Conservation (phyloP, 2,113 vertebrate genomes). For the Ochotona curzoniae region DNA sequence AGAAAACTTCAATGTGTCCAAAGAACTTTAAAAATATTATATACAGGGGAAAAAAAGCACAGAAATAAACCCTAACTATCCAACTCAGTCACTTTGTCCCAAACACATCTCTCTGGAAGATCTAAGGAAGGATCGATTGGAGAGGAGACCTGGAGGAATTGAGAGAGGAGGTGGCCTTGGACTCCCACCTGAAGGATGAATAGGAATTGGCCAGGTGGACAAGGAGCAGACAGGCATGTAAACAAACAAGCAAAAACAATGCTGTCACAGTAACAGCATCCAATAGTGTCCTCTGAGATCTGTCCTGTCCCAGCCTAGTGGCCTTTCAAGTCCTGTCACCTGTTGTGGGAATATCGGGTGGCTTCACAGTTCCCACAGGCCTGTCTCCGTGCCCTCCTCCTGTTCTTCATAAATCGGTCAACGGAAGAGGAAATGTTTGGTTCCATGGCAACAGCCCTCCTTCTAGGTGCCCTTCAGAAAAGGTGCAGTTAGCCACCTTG, state of each 20-base stretch:
- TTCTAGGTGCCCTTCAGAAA: neutral
- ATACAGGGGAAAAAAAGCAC: neutral
- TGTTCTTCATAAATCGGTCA: neutral
- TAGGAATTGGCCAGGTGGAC: neutral
- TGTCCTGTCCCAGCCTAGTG: neutral
- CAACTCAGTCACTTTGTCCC: neutral
- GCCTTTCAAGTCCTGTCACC: neutral
- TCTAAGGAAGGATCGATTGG: neutral
- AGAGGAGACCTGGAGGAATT: neutral
- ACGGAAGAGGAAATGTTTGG: neutral
- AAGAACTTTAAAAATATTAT: neutral
- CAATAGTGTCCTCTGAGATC: neutral
- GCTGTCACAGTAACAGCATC: neutral
- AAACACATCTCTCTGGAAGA: neutral
- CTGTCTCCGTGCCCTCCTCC: neutral
- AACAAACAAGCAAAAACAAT: neutral
- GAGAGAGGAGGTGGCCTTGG: neutral
- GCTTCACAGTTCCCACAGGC: neutral
- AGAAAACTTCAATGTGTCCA: neutral
- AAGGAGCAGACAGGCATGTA: neutral
- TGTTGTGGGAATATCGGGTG: neutral
- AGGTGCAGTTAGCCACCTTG: neutral
- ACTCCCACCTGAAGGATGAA: neutral
- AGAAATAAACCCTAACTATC: constrained; percentile 1
- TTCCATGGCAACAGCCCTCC: too few relatives aligned